These are phyloP conservation scores for Oscheius onirici DNA, from an alignment of 2,888 invertebrate genomes.

Conservation along the genomic window DNA sequence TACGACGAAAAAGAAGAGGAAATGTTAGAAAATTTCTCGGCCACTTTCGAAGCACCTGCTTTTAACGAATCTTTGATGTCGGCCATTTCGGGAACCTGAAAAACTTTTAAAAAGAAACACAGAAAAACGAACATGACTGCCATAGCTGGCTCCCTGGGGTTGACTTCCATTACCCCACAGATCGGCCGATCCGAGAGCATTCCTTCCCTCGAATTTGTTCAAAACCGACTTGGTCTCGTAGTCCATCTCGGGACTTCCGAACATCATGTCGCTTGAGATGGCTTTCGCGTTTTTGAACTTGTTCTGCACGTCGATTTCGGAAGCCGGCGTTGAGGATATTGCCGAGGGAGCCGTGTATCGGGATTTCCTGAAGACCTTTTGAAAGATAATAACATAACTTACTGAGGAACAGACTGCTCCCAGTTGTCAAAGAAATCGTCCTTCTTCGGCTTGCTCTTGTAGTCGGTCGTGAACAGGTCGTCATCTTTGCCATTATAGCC, in stretches of 20 bases:
- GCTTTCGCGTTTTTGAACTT: conserved; percentile 97
- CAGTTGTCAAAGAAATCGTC: conserved; percentile 69
- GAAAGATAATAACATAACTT: conserved; percentile 13
- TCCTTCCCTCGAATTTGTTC: conserved; percentile 88
- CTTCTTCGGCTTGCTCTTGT: conserved; percentile 42
- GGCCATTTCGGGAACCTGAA: conserved; percentile 81
- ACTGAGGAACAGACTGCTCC: conserved; percentile 51
- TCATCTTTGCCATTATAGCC: conserved; percentile 37
- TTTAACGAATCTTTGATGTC: conserved; percentile 96
- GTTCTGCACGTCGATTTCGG: conserved; percentile 84
- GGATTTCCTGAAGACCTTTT: conserved; percentile 38
- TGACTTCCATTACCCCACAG: conserved; percentile 81
- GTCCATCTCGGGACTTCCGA: conserved; percentile 78
- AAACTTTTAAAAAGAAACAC: background rate
- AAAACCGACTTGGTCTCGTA: conserved; percentile 75
- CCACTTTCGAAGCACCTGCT: conserved; percentile 95
- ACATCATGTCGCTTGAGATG: conserved; percentile 96
- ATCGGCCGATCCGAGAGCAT: conserved; percentile 94
- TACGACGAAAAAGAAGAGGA: conserved; percentile 64
- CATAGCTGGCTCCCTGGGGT: conserved; percentile 36
- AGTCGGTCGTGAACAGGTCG: conserved; percentile 50
- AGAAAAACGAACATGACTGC: conserved; percentile 15
- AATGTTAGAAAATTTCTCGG: conserved; percentile 91
- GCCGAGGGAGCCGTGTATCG: conserved; percentile 41
- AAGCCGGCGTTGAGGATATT: conserved; percentile 31